Base-by-base conservation (phyloP, 2,888 invertebrate genomes). In the Acleris sparsana region DNA sequence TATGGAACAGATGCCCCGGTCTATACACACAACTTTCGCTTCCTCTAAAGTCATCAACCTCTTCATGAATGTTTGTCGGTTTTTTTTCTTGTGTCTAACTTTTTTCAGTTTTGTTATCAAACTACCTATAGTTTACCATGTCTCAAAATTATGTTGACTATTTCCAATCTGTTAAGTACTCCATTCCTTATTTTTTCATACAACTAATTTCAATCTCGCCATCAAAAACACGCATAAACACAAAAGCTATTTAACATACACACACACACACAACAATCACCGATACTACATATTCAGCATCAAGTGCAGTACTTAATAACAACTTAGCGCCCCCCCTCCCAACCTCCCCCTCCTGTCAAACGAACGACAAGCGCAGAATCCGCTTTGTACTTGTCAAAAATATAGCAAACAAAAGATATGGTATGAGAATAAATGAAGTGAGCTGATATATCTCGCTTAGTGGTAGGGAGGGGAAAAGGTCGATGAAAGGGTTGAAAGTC, bases 311-410 rank as follows among this genome's bases (percentile, higher is more conserved):
- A 82, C 87, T 91, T 90, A 90, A 89, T 89, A 89, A 86, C 89
- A 88, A 90, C 88, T 91, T 90, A 89, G 83, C 86, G 78, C 85
- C 86, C 84, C 78, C 77, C 71, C 73, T 66, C 69, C 75, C 68
- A 7, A 33, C 33, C 33, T 33, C 68, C 71, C 71, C 44, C 75
- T 83, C 85, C 89, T 89, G 89, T 92, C 92, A 92, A 92, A 92
- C 91, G 84, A 89, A 89, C 88, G 91, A 91, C 91, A 91, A 84
- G 88, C 85, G 85, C 92, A 91, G 92, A 91, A 91, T 86, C 82
- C 83, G 90, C 92, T 92, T 92, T 92, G 90, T 92, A 88, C 92
- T 90, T 92, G 92, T 92, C 92, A 92, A 92, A 92, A 92, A 92
- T 92, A 92, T 89, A 88, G 87, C 90, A 92, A 92, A 92, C 92